Conservation (phyloP, 2,113 vertebrate genomes). For the Etheostoma cragini region DNA sequence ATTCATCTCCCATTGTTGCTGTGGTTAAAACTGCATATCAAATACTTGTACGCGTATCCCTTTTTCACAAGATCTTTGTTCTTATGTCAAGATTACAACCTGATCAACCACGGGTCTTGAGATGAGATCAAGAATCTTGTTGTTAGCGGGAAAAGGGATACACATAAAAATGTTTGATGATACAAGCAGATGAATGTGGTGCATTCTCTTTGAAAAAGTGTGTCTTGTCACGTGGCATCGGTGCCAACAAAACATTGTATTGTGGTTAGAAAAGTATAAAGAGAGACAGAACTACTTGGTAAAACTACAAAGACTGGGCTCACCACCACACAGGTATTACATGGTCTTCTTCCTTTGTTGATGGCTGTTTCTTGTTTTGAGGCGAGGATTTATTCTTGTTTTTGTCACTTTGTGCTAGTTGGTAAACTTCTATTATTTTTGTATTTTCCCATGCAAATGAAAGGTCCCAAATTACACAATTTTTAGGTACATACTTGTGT, state of each 20-base stretch:
- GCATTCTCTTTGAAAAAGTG: constrained; percentile 57
- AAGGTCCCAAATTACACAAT: too few relatives aligned
- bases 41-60: constrained; percentile 52
- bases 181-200: constrained; percentile 56
- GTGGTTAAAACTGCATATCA: constrained; percentile 21
- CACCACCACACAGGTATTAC: constrained; percentile 69
- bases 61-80: constrained; percentile 73
- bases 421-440: not conserved
- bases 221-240: constrained; percentile 51
- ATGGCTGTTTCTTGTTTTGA: not conserved
- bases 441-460: not conserved
- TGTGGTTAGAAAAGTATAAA: constrained; percentile 51
- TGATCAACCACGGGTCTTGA: constrained; percentile 38
- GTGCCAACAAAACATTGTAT: constrained; percentile 43
- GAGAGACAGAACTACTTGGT: constrained; percentile 35
- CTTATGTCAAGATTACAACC: constrained; percentile 55
- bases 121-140: constrained; percentile 66
- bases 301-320: constrained; percentile 75
- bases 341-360: not conserved
- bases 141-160: constrained; percentile 59
- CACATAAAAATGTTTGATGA: constrained; percentile 66
- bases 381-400: not conserved
- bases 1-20: constrained; percentile 55
- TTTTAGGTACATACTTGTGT: too few relatives aligned
- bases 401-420: not conserved